phyloP scores from a whole-genome alignment of 2,888 invertebrate species.

The Drosophila atroscutellata region DNA sequence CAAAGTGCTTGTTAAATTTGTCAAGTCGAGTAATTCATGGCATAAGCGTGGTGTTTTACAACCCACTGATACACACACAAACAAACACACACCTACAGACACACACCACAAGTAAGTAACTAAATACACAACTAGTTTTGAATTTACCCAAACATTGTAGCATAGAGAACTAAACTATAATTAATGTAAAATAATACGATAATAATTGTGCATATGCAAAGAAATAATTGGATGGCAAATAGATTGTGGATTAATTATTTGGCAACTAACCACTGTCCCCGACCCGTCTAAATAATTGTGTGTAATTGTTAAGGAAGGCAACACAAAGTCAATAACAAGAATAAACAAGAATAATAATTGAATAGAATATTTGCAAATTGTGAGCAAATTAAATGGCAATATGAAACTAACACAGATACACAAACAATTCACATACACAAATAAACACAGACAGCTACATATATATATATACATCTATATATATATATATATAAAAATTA shows the following conservation, averaged over 20 bases:
- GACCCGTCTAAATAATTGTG: constrained; percentile 21
- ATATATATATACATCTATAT: constrained; percentile 30
- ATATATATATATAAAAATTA: constrained; percentile 48
- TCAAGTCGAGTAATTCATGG: background rate
- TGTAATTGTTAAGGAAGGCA: constrained; percentile 31
- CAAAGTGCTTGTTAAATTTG: background rate
- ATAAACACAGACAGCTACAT: constrained; percentile 4
- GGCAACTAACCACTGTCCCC: constrained; percentile 1
- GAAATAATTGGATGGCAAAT: constrained; percentile 17
- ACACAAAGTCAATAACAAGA: constrained; percentile 32
- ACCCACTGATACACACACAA: background rate
- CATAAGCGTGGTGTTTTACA: constrained; percentile 2
- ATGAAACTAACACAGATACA: constrained; percentile 13
- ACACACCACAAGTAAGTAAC: constrained; percentile 28
- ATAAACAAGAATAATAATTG: constrained; percentile 25
- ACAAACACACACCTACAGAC: background rate
- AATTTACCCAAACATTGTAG: constrained; percentile 43
- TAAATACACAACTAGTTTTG: constrained; percentile 40
- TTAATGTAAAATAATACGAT: constrained; percentile 13
- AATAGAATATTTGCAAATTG: constrained; percentile 53
- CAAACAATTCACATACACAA: constrained; percentile 3
- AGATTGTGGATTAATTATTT: constrained; percentile 35
- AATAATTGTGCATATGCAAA: constrained; percentile 49
- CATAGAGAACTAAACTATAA: constrained; percentile 49
- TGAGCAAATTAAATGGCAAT: constrained; percentile 34